These are phyloP conservation scores for Galaxias olidus DNA, from an alignment of 2,797 vertebrate species.

Conservation along the genomic window DNA sequence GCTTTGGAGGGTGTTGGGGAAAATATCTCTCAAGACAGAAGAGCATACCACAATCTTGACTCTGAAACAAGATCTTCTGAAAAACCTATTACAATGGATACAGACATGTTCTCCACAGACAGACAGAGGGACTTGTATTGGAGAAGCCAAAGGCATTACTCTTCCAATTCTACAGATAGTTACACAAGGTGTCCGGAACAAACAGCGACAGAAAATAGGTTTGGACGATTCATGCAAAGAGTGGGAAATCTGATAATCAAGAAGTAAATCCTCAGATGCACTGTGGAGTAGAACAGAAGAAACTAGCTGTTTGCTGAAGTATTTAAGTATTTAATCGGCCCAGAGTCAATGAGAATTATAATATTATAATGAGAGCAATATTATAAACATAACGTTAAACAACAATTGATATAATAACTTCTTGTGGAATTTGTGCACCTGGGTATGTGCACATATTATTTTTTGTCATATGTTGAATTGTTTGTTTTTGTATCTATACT, in stretches of 20 bases:
- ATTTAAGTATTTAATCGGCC: too few relatives aligned
- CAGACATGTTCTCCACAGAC: constrained; percentile 10
- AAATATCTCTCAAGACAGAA: background rate
- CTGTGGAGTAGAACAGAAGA: too few relatives aligned
- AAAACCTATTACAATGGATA: constrained; percentile 1
- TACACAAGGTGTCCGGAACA: constrained; percentile 32
- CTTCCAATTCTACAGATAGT: background rate
- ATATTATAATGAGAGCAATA: too few relatives aligned
- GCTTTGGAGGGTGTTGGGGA: constrained; percentile 9
- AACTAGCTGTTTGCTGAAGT: too few relatives aligned
- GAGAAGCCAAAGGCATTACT: background rate
- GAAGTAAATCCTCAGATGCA: constrained; percentile 38
- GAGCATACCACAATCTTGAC: constrained; percentile 48
- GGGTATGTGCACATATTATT: too few relatives aligned
- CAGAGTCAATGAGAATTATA: too few relatives aligned
- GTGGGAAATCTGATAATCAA: constrained; percentile 65
- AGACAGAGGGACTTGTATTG: constrained; percentile 25
- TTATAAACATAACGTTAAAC: too few relatives aligned
- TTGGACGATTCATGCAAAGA: constrained; percentile 70
- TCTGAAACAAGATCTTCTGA: constrained; percentile 26
- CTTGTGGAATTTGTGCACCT: too few relatives aligned
- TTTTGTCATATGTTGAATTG: too few relatives aligned
- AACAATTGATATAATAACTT: too few relatives aligned
- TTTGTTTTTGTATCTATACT: too few relatives aligned
- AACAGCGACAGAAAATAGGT: constrained; percentile 54